Percentiles rank a stretch among this genome's conserved stretches.
phyloP scores from a whole-genome alignment of 2,113 vertebrate species.

The Otus sunia region DNA sequence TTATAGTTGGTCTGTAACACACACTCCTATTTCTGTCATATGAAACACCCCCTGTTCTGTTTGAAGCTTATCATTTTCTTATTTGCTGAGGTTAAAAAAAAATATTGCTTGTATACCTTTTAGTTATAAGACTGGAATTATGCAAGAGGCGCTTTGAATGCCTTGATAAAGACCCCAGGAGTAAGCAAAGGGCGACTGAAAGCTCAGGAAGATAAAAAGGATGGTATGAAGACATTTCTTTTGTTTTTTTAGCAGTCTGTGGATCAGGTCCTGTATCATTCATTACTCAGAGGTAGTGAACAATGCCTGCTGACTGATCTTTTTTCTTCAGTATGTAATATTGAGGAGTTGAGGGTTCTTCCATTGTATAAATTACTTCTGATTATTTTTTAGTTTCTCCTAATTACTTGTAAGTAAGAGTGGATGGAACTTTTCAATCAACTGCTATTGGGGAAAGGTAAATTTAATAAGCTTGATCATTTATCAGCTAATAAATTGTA shows the following conservation, averaged over 20 bases:
- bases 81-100: neutral
- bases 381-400: neutral
- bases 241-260: neutral
- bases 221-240: neutral
- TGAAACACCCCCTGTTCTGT: neutral
- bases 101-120: neutral
- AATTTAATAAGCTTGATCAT: neutral
- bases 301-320: neutral
- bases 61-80: neutral
- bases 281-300: rapidly evolving
- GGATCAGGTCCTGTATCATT: neutral
- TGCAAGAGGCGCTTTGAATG: neutral
- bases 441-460: neutral
- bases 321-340: neutral
- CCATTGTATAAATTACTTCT: neutral
- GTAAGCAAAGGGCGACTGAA: neutral
- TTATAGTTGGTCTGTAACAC: neutral
- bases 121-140: neutral
- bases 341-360: neutral
- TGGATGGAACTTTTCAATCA: neutral
- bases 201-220: neutral
- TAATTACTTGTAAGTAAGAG: neutral
- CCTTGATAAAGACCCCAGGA: neutral
- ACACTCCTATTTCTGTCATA: neutral
- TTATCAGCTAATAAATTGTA: neutral